phyloP scores from a whole-genome alignment of 30 jellyfish, hydroid and myxozoan species.

The Aurelia sp. region DNA sequence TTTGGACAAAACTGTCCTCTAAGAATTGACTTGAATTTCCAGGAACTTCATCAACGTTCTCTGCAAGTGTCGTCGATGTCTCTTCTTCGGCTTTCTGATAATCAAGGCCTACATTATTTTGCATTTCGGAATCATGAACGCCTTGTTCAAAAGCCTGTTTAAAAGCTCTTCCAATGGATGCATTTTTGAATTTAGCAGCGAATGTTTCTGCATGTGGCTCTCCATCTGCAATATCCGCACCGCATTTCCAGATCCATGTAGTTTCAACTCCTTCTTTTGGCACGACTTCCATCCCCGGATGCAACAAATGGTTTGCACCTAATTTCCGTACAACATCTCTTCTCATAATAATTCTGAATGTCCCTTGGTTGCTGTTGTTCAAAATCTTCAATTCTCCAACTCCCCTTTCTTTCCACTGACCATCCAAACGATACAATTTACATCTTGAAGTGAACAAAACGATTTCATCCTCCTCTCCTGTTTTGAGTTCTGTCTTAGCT shows the following conservation, averaged over 20 bases:
- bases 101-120: neutral
- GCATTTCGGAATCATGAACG: neutral
- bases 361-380: constrained; percentile 26
- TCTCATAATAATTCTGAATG: constrained; percentile 82
- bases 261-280: constrained; percentile 75
- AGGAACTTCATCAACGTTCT: neutral
- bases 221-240: constrained; percentile 84
- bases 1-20: neutral
- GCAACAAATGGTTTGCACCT: constrained; percentile 86
- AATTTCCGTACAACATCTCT: constrained; percentile 84
- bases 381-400: constrained; percentile 89
- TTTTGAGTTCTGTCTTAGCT: constrained; percentile 41
- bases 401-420: constrained; percentile 97
- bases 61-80: neutral
- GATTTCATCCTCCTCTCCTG: constrained; percentile 93
- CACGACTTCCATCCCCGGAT: constrained; percentile 79
- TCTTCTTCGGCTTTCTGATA: neutral
- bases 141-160: constrained; percentile 35
- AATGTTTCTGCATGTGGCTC: constrained; percentile 67
- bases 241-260: constrained; percentile 88
- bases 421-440: constrained; percentile 83
- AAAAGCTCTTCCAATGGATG: constrained; percentile 63
- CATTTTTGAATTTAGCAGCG: constrained; percentile 74
- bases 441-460: constrained; percentile 82
- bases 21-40: neutral